Evolutionary conservation across 2,888 invertebrate genomes (phyloP).

Genomic region (Sarcophaga caerulescens): DNA sequence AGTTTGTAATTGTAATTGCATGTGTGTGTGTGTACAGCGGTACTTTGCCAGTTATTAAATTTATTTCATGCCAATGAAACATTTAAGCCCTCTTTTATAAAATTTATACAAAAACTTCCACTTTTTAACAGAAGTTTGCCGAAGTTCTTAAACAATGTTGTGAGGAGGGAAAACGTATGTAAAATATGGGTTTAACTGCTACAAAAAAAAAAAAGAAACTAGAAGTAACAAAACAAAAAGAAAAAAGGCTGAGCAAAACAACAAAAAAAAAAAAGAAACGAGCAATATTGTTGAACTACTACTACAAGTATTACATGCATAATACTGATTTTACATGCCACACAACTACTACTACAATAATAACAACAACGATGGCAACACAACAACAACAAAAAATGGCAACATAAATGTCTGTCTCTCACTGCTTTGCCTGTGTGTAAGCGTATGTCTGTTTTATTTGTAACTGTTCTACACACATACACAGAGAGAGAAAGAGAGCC

Average conservation of each 20-base stretch:
- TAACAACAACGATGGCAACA: conserved; percentile 8
- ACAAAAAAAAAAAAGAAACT: conserved; percentile 24
- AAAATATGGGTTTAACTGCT: conserved; percentile 49
- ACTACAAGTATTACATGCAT: conserved; percentile 49
- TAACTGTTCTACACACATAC: conserved; percentile 7
- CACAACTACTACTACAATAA: background rate
- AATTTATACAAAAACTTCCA: conserved; percentile 31
- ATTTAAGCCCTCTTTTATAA: conserved; percentile 45
- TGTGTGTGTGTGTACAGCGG: too few relatives aligned
- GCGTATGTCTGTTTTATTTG: background rate
- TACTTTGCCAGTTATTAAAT: conserved; percentile 42
- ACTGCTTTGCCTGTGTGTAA: conserved; percentile 5
- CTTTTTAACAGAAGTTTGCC: conserved; percentile 51
- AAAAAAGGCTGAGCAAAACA: background rate
- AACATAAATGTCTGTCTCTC: too few relatives aligned
- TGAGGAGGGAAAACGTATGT: conserved; percentile 40
- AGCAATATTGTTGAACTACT: conserved; percentile 51
- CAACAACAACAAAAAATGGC: background rate
- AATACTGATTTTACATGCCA: conserved; percentile 46
- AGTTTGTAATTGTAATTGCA: too few relatives aligned
- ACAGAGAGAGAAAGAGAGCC: conserved; percentile 1
- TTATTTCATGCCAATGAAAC: conserved; percentile 55
- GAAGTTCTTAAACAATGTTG: conserved; percentile 63
- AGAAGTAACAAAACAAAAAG: background rate
- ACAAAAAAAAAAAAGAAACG: too few relatives aligned